These are phyloP conservation scores for Carcina quercana DNA, from an alignment of 2,888 invertebrate genomes.

Conservation along the genomic window DNA sequence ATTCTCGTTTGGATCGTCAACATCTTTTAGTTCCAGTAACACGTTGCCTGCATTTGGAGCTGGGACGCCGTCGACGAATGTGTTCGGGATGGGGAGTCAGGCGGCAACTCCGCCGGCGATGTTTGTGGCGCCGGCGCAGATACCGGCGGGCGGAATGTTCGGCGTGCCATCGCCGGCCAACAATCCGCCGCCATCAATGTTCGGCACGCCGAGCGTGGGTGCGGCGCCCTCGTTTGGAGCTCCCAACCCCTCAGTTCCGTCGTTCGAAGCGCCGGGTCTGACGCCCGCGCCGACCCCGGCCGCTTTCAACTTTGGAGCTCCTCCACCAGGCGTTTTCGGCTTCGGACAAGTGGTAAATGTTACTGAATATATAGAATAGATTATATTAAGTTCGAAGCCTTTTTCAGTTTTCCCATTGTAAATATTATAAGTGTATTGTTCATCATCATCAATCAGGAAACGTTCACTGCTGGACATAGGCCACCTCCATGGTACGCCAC, in stretches of 20 bases:
- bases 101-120: slow-evolving; percentile 28
- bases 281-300: slow-evolving; percentile 29
- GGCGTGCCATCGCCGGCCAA: slow-evolving; percentile 27
- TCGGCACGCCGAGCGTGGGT: slow-evolving; percentile 30
- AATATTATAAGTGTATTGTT: no score
- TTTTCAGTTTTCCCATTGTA: no score
- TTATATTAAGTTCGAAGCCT: no score
- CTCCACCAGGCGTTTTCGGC: slow-evolving; percentile 39
- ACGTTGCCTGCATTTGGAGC: slow-evolving; percentile 29
- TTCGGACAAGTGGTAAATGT: slow-evolving; percentile 48
- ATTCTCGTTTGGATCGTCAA: slow-evolving; percentile 40
- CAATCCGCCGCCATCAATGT: slow-evolving; percentile 28
- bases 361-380: no score
- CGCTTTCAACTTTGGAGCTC: slow-evolving; percentile 44
- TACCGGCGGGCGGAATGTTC: slow-evolving; percentile 32
- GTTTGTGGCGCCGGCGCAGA: slow-evolving; percentile 31
- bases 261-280: slow-evolving; percentile 34
- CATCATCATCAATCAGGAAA: no score
- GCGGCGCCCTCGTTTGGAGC: slow-evolving; percentile 36
- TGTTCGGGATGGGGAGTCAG: slow-evolving; percentile 39
- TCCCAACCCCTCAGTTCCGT: slow-evolving; percentile 27
- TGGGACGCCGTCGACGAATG: slow-evolving; percentile 23
- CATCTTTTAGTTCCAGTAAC: slow-evolving; percentile 27
- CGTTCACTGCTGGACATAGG: no score
- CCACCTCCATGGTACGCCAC: no score